phyloP scores from a whole-genome alignment of 2,888 invertebrate species.

The Barypeithes pellucidus region DNA sequence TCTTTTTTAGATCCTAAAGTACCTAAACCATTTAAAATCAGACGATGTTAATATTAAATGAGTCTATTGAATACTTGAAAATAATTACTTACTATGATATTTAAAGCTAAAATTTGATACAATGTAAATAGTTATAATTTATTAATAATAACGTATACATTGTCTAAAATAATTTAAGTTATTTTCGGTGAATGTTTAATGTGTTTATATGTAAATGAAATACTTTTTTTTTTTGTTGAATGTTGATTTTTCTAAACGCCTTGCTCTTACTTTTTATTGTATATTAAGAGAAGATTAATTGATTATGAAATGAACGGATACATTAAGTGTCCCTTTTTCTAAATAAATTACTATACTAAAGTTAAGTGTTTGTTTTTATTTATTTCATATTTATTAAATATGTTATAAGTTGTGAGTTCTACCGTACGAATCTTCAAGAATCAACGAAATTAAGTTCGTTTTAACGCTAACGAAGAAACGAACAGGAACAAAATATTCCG shows the following conservation, averaged over 20 bases:
- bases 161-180: conserved; percentile 54
- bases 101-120: conserved; percentile 67
- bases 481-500: too few relatives aligned
- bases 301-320: conserved; percentile 37
- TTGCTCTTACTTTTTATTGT: conserved; percentile 47
- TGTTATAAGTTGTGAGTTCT: too few relatives aligned
- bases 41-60: conserved; percentile 66
- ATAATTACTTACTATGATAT: conserved; percentile 61
- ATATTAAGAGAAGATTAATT: conserved; percentile 43
- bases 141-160: conserved; percentile 60
- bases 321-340: conserved; percentile 48
- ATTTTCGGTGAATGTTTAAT: conserved; percentile 47
- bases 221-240: conserved; percentile 40
- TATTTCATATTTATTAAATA: conserved; percentile 25
- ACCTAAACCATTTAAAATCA: conserved; percentile 55
- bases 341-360: conserved; percentile 49
- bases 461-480: too few relatives aligned
- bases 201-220: conserved; percentile 41
- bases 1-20: conserved; percentile 38
- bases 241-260: conserved; percentile 46
- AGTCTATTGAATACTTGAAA: conserved; percentile 67
- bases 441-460: too few relatives aligned
- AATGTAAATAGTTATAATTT: conserved; percentile 68
- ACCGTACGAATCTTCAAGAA: too few relatives aligned
- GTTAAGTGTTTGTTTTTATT: conserved; percentile 32